Percentiles rank a stretch among this genome's conserved stretches.
Conservation (phyloP, 2,797 vertebrate species). For the Anomalospiza imberbis region DNA sequence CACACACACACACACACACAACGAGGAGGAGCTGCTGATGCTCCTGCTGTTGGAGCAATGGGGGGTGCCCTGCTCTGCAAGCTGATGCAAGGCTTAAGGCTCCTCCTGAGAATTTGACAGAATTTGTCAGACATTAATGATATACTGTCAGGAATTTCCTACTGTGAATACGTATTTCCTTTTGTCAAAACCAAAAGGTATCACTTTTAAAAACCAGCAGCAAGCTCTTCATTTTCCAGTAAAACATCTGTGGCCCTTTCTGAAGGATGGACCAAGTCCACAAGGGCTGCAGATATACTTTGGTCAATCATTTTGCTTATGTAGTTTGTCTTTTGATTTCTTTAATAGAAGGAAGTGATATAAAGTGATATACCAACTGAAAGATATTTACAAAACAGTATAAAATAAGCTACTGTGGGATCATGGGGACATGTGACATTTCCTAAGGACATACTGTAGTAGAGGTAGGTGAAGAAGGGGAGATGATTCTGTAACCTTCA, state of each 20-base stretch:
- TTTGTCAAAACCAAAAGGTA: slow-evolving; percentile 58
- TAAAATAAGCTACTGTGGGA: slow-evolving; percentile 71
- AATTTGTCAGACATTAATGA: slow-evolving; percentile 19
- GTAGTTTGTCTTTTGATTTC: slow-evolving; percentile 47
- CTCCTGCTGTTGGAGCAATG: not conserved
- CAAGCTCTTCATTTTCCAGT: slow-evolving; percentile 77
- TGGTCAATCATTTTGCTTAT: slow-evolving; percentile 75
- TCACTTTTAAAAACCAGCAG: slow-evolving; percentile 69
- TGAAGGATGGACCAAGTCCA: slow-evolving; percentile 54
- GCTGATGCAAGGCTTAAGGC: not conserved
- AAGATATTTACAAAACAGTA: slow-evolving; percentile 76
- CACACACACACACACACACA: too few species aligned
- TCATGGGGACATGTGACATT: slow-evolving; percentile 56
- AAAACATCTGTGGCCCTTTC: slow-evolving; percentile 74
- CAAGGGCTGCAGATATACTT: slow-evolving; percentile 75
- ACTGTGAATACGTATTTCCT: slow-evolving; percentile 48
- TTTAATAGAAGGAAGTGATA: slow-evolving; percentile 74
- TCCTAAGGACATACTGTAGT: slow-evolving; percentile 71
- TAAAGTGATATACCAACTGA: slow-evolving; percentile 75
- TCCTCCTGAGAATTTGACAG: slow-evolving; percentile 5
- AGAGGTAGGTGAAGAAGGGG: slow-evolving; percentile 81
- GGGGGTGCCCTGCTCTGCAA: not conserved
- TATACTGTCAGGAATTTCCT: slow-evolving; percentile 47
- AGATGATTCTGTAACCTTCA: slow-evolving; percentile 71
- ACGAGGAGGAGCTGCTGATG: not conserved